Evolutionary conservation across 2,113 vertebrate species (phyloP).

Genomic region (Xiphophorus hellerii): DNA sequence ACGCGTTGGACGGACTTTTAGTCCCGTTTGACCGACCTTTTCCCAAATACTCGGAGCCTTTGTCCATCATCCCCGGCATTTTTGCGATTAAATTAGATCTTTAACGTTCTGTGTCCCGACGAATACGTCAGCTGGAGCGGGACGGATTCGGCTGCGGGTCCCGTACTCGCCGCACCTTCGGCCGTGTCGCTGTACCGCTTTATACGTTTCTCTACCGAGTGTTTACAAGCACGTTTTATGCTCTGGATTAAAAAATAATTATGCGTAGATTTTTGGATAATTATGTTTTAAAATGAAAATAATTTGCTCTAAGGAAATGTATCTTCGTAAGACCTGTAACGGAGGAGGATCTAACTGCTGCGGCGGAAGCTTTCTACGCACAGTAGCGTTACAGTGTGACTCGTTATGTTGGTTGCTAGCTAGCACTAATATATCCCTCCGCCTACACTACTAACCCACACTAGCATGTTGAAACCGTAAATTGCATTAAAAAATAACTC

Average conservation of each 20-base stretch:
- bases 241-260: rapidly evolving
- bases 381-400: neutral
- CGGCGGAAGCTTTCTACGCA: constrained; percentile 62
- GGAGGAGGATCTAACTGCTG: constrained; percentile 36
- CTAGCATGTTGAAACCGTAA: no score
- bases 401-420: neutral
- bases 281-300: rapidly evolving
- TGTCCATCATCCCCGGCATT: constrained; percentile 96
- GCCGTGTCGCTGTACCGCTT: constrained; percentile 39
- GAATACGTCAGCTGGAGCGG: constrained; percentile 59
- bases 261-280: rapidly evolving
- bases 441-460: no score
- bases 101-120: neutral
- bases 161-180: constrained; percentile 7
- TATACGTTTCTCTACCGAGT: neutral
- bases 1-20: constrained; percentile 89
- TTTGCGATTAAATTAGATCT: constrained; percentile 8
- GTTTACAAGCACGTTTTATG: no score
- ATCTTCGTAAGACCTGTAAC: neutral
- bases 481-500: no score
- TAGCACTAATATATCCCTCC: neutral
- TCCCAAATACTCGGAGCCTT: constrained; percentile 88
- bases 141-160: constrained; percentile 35
- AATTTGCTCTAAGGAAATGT: rapidly evolving
- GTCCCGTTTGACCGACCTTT: constrained; percentile 88